Percentiles rank a stretch among this genome's conserved stretches.
Evolutionary conservation across 1,140 invertebrate genomes (phyloP).

Genomic region (Bombus pascuorum): DNA sequence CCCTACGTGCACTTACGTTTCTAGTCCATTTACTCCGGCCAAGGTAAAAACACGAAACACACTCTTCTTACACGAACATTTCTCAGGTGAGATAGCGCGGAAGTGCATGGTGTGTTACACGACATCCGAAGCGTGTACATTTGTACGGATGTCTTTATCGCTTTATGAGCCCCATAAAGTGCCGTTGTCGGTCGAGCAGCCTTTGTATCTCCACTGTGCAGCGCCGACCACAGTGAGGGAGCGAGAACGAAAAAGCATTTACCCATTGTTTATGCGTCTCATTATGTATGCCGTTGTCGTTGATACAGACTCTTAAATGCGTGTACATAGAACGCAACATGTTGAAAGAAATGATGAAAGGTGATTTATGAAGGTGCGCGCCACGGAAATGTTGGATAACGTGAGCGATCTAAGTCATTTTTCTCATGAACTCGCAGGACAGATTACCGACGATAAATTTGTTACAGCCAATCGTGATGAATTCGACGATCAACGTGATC

Average conservation of each 20-base stretch:
- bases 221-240: background rate
- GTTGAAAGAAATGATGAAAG: background rate
- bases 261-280: constrained; percentile 72
- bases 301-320: constrained; percentile 35
- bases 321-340: background rate
- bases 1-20: background rate
- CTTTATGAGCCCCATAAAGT: constrained; percentile 75
- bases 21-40: background rate
- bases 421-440: background rate
- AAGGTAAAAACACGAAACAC: constrained; percentile 1
- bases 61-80: background rate
- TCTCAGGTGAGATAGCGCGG: constrained; percentile 48
- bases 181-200: constrained; percentile 53
- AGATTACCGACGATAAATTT: background rate
- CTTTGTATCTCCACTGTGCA: constrained; percentile 48
- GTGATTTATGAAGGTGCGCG: constrained; percentile 39
- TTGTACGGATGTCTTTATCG: constrained; percentile 76
- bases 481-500: too few species aligned
- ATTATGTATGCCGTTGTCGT: constrained; percentile 69
- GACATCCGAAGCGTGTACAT: constrained; percentile 51
- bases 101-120: constrained; percentile 35
- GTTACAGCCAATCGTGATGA: too few species aligned
- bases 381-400: constrained; percentile 22
- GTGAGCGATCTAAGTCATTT: constrained; percentile 14
- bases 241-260: constrained; percentile 44